phyloP scores from a whole-genome alignment of 2,888 invertebrate genomes.

The Ellobium chinense region DNA sequence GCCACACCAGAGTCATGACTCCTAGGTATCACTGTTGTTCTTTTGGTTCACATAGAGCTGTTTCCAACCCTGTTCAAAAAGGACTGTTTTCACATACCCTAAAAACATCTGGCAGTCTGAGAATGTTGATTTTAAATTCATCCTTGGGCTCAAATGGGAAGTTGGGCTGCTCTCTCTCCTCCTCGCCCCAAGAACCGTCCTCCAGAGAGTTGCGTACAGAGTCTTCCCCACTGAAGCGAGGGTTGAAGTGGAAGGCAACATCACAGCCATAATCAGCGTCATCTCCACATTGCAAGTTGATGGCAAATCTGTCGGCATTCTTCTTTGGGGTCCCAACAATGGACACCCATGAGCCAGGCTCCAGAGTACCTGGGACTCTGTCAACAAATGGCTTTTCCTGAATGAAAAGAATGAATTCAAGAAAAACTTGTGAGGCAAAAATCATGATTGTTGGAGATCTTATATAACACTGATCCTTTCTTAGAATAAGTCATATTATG shows the following conservation, averaged over 20 bases:
- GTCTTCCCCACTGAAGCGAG: constrained; percentile 52
- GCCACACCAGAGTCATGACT: no score
- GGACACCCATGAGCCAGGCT: constrained; percentile 58
- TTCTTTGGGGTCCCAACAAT: constrained; percentile 60
- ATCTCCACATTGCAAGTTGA: constrained; percentile 59
- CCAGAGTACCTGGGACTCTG: constrained; percentile 56
- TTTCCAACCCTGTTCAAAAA: not conserved
- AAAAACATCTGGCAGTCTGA: constrained; percentile 52
- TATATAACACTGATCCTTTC: no score
- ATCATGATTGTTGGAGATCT: no score
- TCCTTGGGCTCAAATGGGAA: constrained; percentile 64
- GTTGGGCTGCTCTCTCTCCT: constrained; percentile 59
- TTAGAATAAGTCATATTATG: no score
- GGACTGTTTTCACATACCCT: constrained; percentile 50
- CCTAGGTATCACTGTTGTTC: no score
- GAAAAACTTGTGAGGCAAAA: no score
- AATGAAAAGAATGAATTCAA: no score
- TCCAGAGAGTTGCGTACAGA: constrained; percentile 56
- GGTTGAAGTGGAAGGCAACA: constrained; percentile 65
- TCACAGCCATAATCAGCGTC: constrained; percentile 43
- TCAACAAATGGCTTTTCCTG: constrained; percentile 48
- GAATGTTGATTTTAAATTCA: constrained; percentile 59
- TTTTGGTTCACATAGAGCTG: no score
- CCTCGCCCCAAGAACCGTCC: constrained; percentile 61
- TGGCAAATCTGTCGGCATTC: constrained; percentile 59